Evolutionary conservation across 2,888 invertebrate species (phyloP).

Genomic region (Suillia variegata): DNA sequence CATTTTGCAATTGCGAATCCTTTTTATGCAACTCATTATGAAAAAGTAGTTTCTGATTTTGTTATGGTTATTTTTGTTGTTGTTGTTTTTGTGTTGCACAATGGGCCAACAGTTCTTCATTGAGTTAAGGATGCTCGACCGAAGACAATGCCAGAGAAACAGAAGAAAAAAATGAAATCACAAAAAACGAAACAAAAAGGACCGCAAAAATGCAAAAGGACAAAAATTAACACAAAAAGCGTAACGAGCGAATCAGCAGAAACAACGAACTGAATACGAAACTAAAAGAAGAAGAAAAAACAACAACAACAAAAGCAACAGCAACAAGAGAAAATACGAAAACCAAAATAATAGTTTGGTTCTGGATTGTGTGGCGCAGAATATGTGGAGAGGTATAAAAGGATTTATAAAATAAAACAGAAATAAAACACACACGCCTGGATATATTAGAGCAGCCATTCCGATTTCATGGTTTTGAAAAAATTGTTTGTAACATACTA

Average conservation of each 20-base stretch:
- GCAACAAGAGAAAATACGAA: not conserved
- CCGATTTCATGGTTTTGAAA: too few relatives aligned
- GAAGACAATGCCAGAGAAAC: not conserved
- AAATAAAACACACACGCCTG: too few relatives aligned
- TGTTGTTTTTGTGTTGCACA: not conserved
- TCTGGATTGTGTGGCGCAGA: too few relatives aligned
- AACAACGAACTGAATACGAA: not conserved
- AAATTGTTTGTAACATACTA: too few relatives aligned
- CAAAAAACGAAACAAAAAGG: not conserved
- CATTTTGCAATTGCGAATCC: not conserved
- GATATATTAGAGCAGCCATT: too few relatives aligned
- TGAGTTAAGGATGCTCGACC: slow-evolving; percentile 1
- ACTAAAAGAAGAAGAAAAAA: too few relatives aligned
- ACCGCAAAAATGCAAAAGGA: not conserved
- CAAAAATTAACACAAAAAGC: too few relatives aligned
- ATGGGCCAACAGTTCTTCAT: not conserved
- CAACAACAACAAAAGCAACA: too few relatives aligned
- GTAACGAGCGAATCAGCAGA: too few relatives aligned
- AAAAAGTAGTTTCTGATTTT: not conserved
- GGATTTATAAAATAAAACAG: too few relatives aligned
- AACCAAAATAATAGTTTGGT: too few relatives aligned
- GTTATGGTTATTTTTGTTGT: not conserved
- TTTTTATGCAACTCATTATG: not conserved
- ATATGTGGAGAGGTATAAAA: too few relatives aligned
- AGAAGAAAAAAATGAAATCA: not conserved